phyloP scores from a whole-genome alignment of 1,140 invertebrate species.

The Dreissena rostriformis region DNA sequence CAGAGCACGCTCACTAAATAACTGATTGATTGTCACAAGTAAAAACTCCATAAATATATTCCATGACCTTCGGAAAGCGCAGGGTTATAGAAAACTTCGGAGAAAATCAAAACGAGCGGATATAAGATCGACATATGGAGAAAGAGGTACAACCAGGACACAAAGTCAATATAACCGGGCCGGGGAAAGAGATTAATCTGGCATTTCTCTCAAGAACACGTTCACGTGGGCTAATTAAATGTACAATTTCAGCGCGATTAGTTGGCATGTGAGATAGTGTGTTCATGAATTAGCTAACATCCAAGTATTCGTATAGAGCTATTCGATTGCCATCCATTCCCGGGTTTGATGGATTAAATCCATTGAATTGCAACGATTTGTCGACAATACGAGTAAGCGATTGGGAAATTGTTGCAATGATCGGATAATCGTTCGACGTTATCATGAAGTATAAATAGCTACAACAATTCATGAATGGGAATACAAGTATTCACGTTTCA shows the following conservation, averaged over 20 bases:
- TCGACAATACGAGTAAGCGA: not conserved
- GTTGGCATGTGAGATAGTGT: slow-evolving; percentile 52
- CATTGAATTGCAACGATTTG: slow-evolving; percentile 13
- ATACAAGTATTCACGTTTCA: no score
- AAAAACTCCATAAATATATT: no score
- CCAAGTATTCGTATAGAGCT: slow-evolving; percentile 54
- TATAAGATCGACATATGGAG: slow-evolving; percentile 49
- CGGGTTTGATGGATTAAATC: slow-evolving; percentile 55
- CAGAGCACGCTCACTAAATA: no score
- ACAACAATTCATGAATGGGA: no score
- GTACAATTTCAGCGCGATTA: slow-evolving; percentile 56
- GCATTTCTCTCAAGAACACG: slow-evolving; percentile 45
- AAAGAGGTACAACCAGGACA: slow-evolving; percentile 33
- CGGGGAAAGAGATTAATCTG: slow-evolving; percentile 47
- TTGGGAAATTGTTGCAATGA: not conserved
- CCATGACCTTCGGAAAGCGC: no score
- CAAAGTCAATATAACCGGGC: slow-evolving; percentile 50
- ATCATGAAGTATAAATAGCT: no score
- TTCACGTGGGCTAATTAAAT: slow-evolving; percentile 55
- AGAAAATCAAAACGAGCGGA: no score
- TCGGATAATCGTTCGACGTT: no score
- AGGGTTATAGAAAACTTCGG: no score
- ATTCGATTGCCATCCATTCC: slow-evolving; percentile 36
- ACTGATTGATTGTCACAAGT: no score
- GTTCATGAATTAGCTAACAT: slow-evolving; percentile 60